Conservation (phyloP, 2,113 vertebrate species). For the Oceanites oceanicus region DNA sequence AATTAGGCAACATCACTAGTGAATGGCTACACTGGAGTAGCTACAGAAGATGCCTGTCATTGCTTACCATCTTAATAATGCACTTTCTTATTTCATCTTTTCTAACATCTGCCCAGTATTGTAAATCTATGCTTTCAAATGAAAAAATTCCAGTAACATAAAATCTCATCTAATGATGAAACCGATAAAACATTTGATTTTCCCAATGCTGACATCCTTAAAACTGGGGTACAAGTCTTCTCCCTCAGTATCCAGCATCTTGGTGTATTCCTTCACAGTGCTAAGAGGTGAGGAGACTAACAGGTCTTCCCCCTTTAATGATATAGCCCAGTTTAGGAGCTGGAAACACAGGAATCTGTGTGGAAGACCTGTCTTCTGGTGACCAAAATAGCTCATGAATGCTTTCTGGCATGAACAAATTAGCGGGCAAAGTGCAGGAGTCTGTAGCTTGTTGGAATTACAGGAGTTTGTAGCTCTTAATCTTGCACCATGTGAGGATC, state of each 20-base stretch:
- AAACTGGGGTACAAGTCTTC: background rate
- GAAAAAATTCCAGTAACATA: background rate
- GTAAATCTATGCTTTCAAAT: background rate
- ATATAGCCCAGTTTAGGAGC: background rate
- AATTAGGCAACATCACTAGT: background rate
- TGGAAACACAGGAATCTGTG: background rate
- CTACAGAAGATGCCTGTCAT: background rate
- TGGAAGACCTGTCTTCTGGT: background rate
- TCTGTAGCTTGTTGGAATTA: background rate
- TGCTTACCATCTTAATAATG: background rate
- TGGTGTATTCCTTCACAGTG: background rate
- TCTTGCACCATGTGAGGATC: background rate
- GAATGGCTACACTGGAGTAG: background rate
- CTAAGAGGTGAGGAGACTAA: background rate
- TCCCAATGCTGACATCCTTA: background rate
- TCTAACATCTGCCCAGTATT: background rate
- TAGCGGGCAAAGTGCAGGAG: background rate
- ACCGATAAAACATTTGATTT: background rate
- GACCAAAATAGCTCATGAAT: background rate
- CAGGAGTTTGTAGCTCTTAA: background rate
- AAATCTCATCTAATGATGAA: background rate
- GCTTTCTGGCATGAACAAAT: background rate
- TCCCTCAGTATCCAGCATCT: background rate
- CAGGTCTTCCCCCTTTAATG: background rate
- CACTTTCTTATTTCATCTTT: background rate